Base-by-base conservation (phyloP, 2,797 vertebrate species). In the Centroberyx gerrardi region DNA sequence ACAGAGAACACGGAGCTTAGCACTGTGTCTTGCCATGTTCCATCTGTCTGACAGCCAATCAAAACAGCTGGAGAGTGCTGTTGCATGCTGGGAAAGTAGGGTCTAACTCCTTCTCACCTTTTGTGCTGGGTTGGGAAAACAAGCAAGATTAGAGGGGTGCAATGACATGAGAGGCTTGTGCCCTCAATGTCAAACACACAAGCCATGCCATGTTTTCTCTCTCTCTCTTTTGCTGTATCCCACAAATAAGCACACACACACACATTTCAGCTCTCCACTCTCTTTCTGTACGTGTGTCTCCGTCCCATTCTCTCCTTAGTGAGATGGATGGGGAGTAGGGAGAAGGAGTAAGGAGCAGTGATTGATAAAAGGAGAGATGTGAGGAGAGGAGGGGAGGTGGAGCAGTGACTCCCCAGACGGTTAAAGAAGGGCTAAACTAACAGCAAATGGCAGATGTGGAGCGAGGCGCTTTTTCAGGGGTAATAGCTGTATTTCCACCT, bases 41-140 rank as follows among this genome's bases (percentile, higher is more conserved):
- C 49, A 5, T 27, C n/a, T 52, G 18, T 10, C 49, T 22, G 15
- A 17, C 49, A 27, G 49, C 49, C 49, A 52, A 12, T 27, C 22
- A 2, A 0, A 52, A 18, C 62, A 53, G 2, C 68, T 42, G 49
- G 49, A 61, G 55, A 67, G 70, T 44, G 38, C 66, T 70, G 66
- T 12, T 70, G 72, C 61, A 76, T 74, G 74, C 67, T 79, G 79
- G 76, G 83, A 79, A 78, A 63, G 14, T 0, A 51, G 53, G 74
- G 67, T 76, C 78, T 58, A 9, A 27, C 56, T 76, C 69, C 22
- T 22, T 22, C 40, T 49, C 49, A 71, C 72, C 67, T 44, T 5
- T 29, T 17, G 49, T 1, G n/a, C 65, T 53, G 62, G 12, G 68
- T 42, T 33, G 42, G 42, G 63, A 59, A 55, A 74, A 74, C 74